phyloP scores from a whole-genome alignment of 2,113 vertebrate species.

The Lethenteron camtschaticum region DNA sequence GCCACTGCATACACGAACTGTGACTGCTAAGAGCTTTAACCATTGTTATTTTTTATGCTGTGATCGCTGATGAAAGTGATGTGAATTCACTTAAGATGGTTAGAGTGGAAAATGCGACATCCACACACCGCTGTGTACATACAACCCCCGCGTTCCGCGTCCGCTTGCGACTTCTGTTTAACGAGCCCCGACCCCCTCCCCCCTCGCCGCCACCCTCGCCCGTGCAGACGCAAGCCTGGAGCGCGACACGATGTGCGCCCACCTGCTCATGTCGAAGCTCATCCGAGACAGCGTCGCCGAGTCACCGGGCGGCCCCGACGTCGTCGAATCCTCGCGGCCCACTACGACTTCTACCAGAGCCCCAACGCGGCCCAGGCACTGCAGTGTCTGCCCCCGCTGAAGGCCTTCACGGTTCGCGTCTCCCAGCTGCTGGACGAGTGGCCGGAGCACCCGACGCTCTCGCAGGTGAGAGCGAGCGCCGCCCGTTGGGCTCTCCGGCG shows the following conservation, averaged over 20 bases:
- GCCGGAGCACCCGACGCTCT: constrained; percentile 69
- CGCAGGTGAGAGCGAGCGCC: constrained; percentile 40
- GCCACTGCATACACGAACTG: too few relatives aligned
- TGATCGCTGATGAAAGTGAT: too few relatives aligned
- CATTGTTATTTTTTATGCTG: too few relatives aligned
- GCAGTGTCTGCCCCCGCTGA: constrained; percentile 46
- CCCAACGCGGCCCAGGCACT: constrained; percentile 54
- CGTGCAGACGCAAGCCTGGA: neutral
- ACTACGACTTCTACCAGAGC: constrained; percentile 82
- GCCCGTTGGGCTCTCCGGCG: neutral
- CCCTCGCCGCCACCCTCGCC: too few relatives aligned
- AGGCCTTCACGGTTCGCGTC: constrained; percentile 35
- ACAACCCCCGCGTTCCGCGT: too few relatives aligned
- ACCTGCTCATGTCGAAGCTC: constrained; percentile 1
- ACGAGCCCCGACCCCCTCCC: too few relatives aligned
- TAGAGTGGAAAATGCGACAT: too few relatives aligned
- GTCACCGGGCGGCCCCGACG: neutral
- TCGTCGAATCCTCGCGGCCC: constrained; percentile 21
- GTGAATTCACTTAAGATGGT: too few relatives aligned
- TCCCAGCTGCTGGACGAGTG: constrained; percentile 47
- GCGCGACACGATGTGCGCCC: neutral
- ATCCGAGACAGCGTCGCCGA: neutral
- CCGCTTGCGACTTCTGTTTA: too few relatives aligned
- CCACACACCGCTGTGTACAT: too few relatives aligned
- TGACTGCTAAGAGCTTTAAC: too few relatives aligned